Conservation (phyloP, 2,797 vertebrate genomes). For the Sphenodon punctatus region DNA sequence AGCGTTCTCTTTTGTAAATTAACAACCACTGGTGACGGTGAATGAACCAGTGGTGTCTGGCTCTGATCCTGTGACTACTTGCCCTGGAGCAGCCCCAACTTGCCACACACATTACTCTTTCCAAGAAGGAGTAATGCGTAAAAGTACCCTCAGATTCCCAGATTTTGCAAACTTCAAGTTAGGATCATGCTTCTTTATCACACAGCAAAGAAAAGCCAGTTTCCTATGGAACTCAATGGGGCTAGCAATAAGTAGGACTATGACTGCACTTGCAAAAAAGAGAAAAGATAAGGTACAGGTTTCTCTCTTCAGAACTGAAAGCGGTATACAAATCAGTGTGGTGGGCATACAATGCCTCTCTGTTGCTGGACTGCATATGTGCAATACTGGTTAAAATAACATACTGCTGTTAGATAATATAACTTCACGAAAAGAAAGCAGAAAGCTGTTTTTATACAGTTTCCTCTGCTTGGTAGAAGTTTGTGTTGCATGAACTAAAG, state of each 20-base stretch:
- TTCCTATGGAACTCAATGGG: background rate
- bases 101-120: too few relatives aligned
- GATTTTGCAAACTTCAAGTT: background rate
- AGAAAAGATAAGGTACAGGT: background rate
- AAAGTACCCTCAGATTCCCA: background rate
- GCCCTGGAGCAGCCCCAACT: too few relatives aligned
- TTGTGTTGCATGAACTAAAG: slow-evolving; percentile 13
- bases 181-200: background rate
- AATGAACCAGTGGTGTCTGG: too few relatives aligned
- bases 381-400: slow-evolving; percentile 13
- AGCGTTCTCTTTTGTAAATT: too few relatives aligned
- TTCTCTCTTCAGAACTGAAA: background rate
- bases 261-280: background rate
- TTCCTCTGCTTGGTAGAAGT: slow-evolving; percentile 6
- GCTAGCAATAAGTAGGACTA: background rate
- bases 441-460: slow-evolving; percentile 26
- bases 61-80: too few relatives aligned
- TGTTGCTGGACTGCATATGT: background rate
- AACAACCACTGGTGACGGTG: too few relatives aligned
- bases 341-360: background rate
- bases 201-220: background rate
- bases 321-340: background rate
- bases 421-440: slow-evolving; percentile 23
- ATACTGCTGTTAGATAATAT: slow-evolving; percentile 17
- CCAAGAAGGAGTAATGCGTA: too few relatives aligned